A percentile compares a stretch with the other conserved stretches of the same genome.
phyloP scores from a whole-genome alignment of 2,797 vertebrate species.

The Chloroceryle inda region DNA sequence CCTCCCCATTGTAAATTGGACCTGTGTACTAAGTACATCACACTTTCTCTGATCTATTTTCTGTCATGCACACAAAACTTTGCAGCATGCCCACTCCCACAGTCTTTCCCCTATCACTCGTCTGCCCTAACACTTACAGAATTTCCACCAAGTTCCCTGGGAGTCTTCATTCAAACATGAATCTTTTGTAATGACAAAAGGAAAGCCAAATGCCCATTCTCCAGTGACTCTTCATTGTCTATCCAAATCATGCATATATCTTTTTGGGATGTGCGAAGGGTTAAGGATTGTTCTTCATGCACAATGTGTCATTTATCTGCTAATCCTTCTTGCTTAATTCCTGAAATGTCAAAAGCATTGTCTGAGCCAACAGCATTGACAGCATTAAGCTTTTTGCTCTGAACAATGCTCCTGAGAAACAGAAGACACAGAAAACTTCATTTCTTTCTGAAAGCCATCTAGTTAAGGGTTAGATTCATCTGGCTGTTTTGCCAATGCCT shows the following conservation, averaged over 20 bases:
- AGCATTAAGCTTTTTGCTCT: slow-evolving; percentile 56
- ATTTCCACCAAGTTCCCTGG: neutral
- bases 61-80: neutral
- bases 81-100: neutral
- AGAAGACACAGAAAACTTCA: slow-evolving; percentile 28
- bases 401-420: slow-evolving; percentile 29
- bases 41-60: neutral
- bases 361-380: slow-evolving; percentile 30
- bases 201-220: neutral
- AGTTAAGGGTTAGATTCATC: slow-evolving; percentile 15
- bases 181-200: neutral
- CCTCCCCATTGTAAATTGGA: neutral
- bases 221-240: too few species aligned
- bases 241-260: too few species aligned
- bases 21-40: neutral
- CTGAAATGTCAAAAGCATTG: slow-evolving; percentile 52
- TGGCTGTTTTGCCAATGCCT: neutral
- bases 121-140: neutral
- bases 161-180: neutral
- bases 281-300: too few species aligned
- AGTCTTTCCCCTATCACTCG: neutral
- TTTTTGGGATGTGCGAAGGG: too few species aligned
- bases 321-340: slow-evolving; percentile 65
- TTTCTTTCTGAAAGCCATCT: slow-evolving; percentile 40
- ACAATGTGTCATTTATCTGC: neutral